phyloP scores from a whole-genome alignment of 2,113 vertebrate species.

The Elanoides forficatus region DNA sequence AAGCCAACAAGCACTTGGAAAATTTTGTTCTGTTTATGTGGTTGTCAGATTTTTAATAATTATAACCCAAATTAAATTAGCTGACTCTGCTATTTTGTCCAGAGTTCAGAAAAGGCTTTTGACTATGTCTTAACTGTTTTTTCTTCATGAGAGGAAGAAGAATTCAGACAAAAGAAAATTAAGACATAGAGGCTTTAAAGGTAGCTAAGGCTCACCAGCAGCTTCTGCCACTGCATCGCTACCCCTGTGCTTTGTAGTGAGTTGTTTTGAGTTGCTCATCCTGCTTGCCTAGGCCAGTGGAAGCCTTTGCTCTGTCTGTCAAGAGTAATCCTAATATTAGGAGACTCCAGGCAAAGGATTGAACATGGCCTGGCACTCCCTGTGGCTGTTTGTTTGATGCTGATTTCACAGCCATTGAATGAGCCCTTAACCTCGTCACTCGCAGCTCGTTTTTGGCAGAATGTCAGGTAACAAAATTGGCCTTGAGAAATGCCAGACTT shows the following conservation, averaged over 20 bases:
- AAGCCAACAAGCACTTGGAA: background rate
- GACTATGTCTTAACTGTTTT: background rate
- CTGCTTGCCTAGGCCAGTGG: background rate
- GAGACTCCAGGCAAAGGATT: background rate
- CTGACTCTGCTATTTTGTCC: background rate
- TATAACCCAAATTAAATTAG: background rate
- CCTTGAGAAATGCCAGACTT: slow-evolving; percentile 44
- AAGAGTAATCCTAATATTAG: slow-evolving; percentile 36
- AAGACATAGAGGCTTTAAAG: background rate
- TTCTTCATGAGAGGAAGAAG: background rate
- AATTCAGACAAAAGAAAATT: background rate
- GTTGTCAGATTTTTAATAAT: background rate
- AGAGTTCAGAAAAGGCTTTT: background rate
- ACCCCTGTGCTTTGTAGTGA: background rate
- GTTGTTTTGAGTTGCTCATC: background rate
- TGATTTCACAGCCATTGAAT: slow-evolving; percentile 45
- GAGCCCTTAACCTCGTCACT: slow-evolving; percentile 32
- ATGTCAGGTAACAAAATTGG: slow-evolving; percentile 43
- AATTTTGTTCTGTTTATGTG: background rate
- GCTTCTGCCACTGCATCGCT: background rate
- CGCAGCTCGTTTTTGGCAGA: slow-evolving; percentile 25
- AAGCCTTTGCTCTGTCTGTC: slow-evolving; percentile 41
- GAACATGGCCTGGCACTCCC: slow-evolving; percentile 24
- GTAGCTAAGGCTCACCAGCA: background rate
- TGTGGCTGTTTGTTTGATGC: slow-evolving; percentile 37